phyloP scores from a whole-genome alignment of 2,113 vertebrate genomes.

The Tretioscincus oriximinensis region DNA sequence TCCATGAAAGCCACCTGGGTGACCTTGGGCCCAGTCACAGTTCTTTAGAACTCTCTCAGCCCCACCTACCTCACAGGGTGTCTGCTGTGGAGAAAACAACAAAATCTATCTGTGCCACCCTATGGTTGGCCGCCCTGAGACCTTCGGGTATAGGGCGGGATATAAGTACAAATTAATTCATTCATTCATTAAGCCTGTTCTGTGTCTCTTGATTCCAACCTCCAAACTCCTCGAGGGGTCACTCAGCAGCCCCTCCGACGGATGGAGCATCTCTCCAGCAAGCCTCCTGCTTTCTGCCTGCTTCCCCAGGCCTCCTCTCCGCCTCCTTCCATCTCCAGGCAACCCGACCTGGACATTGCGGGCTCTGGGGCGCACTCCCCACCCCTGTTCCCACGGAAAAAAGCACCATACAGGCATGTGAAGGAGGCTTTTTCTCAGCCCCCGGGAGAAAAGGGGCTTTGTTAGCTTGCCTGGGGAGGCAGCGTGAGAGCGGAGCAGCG shows the following conservation, averaged over 20 bases:
- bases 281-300: slow-evolving; percentile 15
- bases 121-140: too few species aligned
- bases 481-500: slow-evolving; percentile 79
- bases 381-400: slow-evolving; percentile 88
- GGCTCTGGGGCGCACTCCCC: slow-evolving; percentile 57
- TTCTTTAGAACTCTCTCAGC: too few species aligned
- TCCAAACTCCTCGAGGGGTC: slow-evolving; percentile 48
- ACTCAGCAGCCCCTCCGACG: slow-evolving; percentile 60
- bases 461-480: slow-evolving; percentile 92
- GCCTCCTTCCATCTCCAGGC: slow-evolving; percentile 78
- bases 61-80: too few species aligned
- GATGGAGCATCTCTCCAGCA: slow-evolving; percentile 42
- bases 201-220: not conserved
- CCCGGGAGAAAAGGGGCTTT: slow-evolving; percentile 93
- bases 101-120: too few species aligned
- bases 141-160: too few species aligned
- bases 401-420: slow-evolving; percentile 79
- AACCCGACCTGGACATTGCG: slow-evolving; percentile 82
- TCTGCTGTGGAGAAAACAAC: too few species aligned
- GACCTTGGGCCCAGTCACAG: too few species aligned
- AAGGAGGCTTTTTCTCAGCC: slow-evolving; percentile 82
- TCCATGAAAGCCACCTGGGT: too few species aligned
- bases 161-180: too few species aligned
- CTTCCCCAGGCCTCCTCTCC: slow-evolving; percentile 56
- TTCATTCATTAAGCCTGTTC: fast-evolving